Conservation (phyloP, 2,888 invertebrate species). For the Drosophila dives region DNA sequence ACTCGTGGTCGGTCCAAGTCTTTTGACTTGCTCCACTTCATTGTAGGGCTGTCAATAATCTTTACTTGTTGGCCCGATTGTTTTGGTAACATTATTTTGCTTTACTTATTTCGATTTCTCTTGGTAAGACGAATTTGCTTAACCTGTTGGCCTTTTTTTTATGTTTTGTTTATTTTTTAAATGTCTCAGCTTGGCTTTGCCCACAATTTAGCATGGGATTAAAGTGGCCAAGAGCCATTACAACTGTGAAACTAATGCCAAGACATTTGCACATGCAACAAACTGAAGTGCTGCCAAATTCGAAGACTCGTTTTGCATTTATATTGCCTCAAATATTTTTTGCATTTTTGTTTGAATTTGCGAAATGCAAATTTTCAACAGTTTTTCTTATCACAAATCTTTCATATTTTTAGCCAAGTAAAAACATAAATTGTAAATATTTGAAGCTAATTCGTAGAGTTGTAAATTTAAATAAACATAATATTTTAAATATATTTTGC, state of each 20-base stretch:
- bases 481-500: not conserved
- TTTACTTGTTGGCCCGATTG: constrained; percentile 1
- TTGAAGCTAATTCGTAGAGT: not conserved
- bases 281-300: constrained; percentile 2
- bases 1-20: not conserved
- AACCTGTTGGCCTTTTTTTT: constrained; percentile 5
- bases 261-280: not conserved
- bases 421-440: not conserved
- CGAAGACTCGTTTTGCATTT: constrained; percentile 1
- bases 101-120: constrained; percentile 2
- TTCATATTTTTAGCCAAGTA: not conserved
- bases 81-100: not conserved
- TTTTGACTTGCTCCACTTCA: not conserved
- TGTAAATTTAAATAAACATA: not conserved
- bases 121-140: not conserved
- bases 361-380: not conserved
- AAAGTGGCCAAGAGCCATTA: not conserved
- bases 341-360: not conserved
- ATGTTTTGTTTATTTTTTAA: not conserved
- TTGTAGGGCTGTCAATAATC: not conserved
- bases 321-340: not conserved
- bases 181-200: not conserved
- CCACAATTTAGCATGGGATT: constrained; percentile 6
- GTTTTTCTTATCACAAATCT: not conserved
- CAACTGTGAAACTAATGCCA: constrained; percentile 2